Base-by-base conservation (phyloP, 2,797 vertebrate species). In the Setipinna tenuifilis region DNA sequence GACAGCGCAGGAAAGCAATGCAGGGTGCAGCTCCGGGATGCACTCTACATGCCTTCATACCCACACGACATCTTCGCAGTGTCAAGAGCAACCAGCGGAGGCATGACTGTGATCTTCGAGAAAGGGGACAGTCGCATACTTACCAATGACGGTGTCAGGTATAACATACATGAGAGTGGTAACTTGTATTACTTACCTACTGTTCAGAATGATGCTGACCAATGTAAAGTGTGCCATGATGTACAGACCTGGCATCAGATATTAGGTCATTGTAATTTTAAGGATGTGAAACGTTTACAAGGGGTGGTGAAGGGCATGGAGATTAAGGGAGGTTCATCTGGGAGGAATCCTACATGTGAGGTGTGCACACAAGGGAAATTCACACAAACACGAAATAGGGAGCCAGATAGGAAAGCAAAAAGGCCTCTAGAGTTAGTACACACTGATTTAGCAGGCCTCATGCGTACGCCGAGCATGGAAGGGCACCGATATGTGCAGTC, bases 401-500 rank as follows among this genome's bases (percentile, higher is more conserved):
- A 65, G 3, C 61, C 61, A 12, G 61, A 65, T 65, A 65, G 5
- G 5, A 65, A 25, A 17, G 61, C 61, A 65, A 25, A 65, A 16
- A 25, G 5, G 19, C 65, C 65, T 16, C 31, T 71, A 71, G 23
- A 23, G 25, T 6, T 65, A 25, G 71, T 78, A 19, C n/a, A 78
- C 2, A 78, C 71, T 12, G 71, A 78, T 19, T 19, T 78, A 78
- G 28, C 71, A 14, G 75, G 75, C 41, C 75, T 31, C 19, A 28
- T 80, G 21, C 19, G 0, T 1, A 80, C 23, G 10, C 25, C 31
- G 28, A 35, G 48, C 14, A 58, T 54, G 14, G 81, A 82, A 14
- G 81, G 81, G 2, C 54, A 50, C 48, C 57, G 25, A 48, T 82
- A 82, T 48, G 44, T 31, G 48, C 81, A 54, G 48, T 82, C 81